These are phyloP conservation scores for rat (Rattus norvegicus) DNA, from an alignment of 2,113 vertebrate genomes.

Conservation along the genomic window DNA sequence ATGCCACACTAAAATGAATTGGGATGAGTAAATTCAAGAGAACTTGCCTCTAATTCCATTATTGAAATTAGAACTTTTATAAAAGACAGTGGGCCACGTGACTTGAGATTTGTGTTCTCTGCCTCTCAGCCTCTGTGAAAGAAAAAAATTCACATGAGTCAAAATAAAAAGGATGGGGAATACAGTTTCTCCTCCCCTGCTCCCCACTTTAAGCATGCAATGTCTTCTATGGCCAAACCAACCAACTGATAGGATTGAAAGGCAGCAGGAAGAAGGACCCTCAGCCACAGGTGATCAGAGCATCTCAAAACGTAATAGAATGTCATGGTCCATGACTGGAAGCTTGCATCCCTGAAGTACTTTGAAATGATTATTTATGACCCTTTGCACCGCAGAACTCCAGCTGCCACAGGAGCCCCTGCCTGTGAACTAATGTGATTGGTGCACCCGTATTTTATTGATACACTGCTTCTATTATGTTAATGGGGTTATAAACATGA, in stretches of 20 bases:
- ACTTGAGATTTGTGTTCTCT: not conserved
- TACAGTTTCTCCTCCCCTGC: not conserved
- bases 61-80: conserved; percentile 5
- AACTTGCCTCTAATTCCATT: not conserved
- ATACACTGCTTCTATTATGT: not conserved
- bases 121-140: not conserved
- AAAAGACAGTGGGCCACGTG: not conserved
- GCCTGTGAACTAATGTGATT: not conserved
- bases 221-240: not conserved
- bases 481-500: conserved; percentile 47
- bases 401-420: not conserved
- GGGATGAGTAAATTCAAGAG: not conserved
- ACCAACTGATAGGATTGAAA: not conserved
- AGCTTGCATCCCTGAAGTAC: not conserved
- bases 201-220: not conserved
- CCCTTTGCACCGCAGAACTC: not conserved
- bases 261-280: not conserved
- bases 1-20: not conserved
- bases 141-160: not conserved
- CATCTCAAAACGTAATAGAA: conserved; percentile 3
- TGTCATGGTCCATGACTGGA: not conserved
- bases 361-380: conserved; percentile 48
- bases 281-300: not conserved
- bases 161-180: not conserved
- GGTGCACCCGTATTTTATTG: not conserved